A percentile compares a stretch with the other conserved stretches of the same genome.
Evolutionary conservation across 2,797 vertebrate species (phyloP).

Genomic region (Morelia viridis): DNA sequence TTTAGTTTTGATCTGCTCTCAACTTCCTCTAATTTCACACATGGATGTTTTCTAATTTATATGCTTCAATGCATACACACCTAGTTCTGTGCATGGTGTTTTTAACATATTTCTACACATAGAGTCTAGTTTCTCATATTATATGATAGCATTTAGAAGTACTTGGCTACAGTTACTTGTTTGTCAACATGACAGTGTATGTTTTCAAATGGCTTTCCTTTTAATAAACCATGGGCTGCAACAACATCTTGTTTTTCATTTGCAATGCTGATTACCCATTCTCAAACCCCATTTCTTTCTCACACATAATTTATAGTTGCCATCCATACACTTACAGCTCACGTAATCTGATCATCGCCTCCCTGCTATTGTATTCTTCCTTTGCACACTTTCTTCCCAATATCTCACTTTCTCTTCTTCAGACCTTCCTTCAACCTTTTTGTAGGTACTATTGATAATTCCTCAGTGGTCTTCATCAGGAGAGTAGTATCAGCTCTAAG

Average conservation of each 20-base stretch:
- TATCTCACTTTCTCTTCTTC: background rate
- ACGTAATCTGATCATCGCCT: no score
- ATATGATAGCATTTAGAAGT: background rate
- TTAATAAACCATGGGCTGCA: background rate
- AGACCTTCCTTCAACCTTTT: background rate
- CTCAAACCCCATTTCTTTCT: background rate
- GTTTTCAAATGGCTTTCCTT: background rate
- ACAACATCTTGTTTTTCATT: background rate
- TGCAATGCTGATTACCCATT: background rate
- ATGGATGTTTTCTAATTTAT: conserved; percentile 18
- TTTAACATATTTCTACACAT: background rate
- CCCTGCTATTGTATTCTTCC: background rate
- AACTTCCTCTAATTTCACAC: conserved; percentile 29
- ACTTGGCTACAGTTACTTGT: background rate
- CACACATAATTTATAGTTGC: background rate
- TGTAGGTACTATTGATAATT: background rate
- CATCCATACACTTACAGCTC: background rate
- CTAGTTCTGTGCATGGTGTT: background rate
- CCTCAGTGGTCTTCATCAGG: background rate
- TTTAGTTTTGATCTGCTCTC: conserved; percentile 27
- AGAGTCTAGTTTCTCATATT: background rate
- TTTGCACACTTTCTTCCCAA: background rate
- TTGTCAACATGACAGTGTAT: background rate
- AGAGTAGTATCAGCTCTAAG: background rate
- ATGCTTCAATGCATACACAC: background rate